Base-by-base conservation (phyloP, 2,113 vertebrate species). In the Struthidea cinerea region DNA sequence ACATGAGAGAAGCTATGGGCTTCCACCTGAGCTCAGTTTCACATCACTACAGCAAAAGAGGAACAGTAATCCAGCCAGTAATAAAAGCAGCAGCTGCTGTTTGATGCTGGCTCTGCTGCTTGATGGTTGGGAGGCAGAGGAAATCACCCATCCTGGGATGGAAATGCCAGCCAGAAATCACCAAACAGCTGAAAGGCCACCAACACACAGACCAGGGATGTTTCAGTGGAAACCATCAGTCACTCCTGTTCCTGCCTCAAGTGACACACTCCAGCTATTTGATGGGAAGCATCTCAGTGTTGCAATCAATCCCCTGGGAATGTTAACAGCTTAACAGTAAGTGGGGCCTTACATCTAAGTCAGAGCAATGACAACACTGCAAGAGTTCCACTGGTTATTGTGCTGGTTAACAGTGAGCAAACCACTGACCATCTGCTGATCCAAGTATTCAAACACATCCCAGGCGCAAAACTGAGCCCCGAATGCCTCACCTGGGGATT, bases 401-500 rank as follows among this genome's bases (percentile, higher is more conserved):
- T 10, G 27, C 49, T 52, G 49, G 53, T 27, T 78, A 39, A 55
- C 1, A 2, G 55, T 3, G 9, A 56, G 37, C 41, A 83, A 73
- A 71, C 16, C 44, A 61, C 10, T 1, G 3, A 44, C 17, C 37
- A 68, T 23, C 32, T 44, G 44, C 69, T 49, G 55, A 85, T 46
- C 32, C 21, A 28, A 55, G 74, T 27, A 49, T 11, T 21, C 33
- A 59, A 83, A 91, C 41, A 20, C 26, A 52, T 39, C 49, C 49
- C 26, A 60, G 28, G 28, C 56, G 30, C n/a, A 42, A 79, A 46
- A 35, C 27, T 1, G 8, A 87, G 71, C 42, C 67, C 16, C 8
- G 2, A 13, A 21, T 24, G 75, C 81, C 96, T 98, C 82, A 99
- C 99, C 99, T 98, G 89, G 99, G 99, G 93, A 99, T 99, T 21